A percentile compares a stretch with the other conserved stretches of the same genome.
Evolutionary conservation across 1,140 invertebrate genomes (phyloP).

Genomic region (Drosophila subobscura): DNA sequence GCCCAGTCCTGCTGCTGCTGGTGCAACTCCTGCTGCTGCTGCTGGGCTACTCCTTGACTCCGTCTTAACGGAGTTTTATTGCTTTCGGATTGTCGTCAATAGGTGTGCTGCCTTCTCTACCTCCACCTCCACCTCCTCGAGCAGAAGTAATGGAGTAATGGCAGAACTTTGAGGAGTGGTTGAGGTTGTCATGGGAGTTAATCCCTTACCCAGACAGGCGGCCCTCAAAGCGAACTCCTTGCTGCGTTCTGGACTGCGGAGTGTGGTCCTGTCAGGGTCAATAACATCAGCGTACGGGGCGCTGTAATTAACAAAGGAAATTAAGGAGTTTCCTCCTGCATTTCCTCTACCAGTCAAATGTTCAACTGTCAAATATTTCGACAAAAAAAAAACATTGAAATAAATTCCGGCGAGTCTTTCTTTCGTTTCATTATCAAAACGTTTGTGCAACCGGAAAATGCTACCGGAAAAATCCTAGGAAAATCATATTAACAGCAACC

Average conservation of each 20-base stretch:
- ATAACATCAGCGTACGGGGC: slow-evolving; percentile 11
- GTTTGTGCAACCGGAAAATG: slow-evolving; percentile 10
- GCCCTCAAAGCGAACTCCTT: slow-evolving; percentile 20
- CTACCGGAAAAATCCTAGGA: slow-evolving; percentile 38
- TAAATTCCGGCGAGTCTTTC: slow-evolving; percentile 4
- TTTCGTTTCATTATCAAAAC: neutral
- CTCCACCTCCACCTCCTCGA: slow-evolving; percentile 7
- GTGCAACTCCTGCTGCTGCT: too few relatives aligned
- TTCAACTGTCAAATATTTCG: too few relatives aligned
- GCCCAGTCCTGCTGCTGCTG: neutral
- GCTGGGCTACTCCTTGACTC: slow-evolving; percentile 26
- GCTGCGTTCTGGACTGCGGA: neutral
- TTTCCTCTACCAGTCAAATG: neutral
- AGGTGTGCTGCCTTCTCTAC: slow-evolving; percentile 13
- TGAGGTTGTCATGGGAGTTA: slow-evolving; percentile 61
- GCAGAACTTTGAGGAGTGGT: neutral
- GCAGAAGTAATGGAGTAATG: neutral
- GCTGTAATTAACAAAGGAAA: slow-evolving; percentile 30
- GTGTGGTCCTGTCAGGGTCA: slow-evolving; percentile 27
- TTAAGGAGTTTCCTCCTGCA: slow-evolving; percentile 1
- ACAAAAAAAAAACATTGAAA: neutral
- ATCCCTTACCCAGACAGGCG: slow-evolving; percentile 53
- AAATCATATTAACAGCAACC: slow-evolving; percentile 74
- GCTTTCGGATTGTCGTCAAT: slow-evolving; percentile 40
- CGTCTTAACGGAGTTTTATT: slow-evolving; percentile 44